A percentile compares a stretch with the other conserved stretches of the same genome.
phyloP scores from a whole-genome alignment of 2,797 vertebrate species.

The Perodicticus potto region DNA sequence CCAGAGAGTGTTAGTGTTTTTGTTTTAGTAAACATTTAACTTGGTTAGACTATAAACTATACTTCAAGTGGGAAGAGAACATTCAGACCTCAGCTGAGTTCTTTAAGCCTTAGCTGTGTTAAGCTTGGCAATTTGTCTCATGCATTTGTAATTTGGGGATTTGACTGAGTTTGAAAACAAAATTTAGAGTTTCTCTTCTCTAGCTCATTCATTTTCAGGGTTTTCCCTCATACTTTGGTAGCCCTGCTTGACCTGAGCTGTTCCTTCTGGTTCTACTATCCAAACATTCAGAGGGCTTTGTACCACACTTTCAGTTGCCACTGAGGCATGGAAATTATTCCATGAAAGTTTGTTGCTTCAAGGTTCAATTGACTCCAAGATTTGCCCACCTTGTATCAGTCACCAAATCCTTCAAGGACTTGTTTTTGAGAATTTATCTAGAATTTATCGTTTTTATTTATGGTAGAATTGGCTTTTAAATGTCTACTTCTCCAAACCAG shows the following conservation, averaged over 20 bases:
- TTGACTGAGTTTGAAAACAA: not conserved
- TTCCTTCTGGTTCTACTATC: not conserved
- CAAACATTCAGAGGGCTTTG: not conserved
- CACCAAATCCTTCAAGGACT: not conserved
- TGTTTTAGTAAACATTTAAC: not conserved
- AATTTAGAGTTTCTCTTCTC: not conserved
- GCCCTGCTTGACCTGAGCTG: not conserved
- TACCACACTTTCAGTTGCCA: not conserved
- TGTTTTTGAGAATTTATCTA: not conserved
- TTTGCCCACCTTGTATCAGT: not conserved
- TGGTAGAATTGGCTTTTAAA: not conserved
- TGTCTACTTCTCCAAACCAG: not conserved
- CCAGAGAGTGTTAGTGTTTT: conserved; percentile 21
- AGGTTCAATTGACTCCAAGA: not conserved
- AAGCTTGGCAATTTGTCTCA: not conserved
- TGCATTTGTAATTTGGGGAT: not conserved
- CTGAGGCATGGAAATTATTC: not conserved
- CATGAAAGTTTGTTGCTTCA: not conserved
- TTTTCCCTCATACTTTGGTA: not conserved
- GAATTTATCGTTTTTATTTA: conserved; percentile 24
- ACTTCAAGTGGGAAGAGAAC: not conserved
- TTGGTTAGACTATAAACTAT: not conserved
- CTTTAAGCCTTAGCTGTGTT: not conserved
- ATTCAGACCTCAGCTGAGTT: not conserved
- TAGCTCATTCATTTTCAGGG: not conserved